These are phyloP conservation scores for Cremastinae sp. DNA, from an alignment of 2,888 invertebrate species.

Conservation along the genomic window DNA sequence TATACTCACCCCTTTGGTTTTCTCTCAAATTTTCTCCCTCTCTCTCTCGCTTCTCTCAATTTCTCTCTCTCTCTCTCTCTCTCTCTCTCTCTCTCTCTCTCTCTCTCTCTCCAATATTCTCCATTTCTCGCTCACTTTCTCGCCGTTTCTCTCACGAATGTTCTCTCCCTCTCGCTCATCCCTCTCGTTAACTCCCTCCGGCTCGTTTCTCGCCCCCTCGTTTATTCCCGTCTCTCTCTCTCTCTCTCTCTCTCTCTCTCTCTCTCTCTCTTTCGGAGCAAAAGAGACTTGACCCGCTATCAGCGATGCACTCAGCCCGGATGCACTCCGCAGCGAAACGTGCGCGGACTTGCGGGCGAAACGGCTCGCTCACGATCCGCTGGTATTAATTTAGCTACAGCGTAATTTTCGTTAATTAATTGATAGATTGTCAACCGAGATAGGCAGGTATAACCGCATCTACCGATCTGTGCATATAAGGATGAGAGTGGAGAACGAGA, in stretches of 20 bases:
- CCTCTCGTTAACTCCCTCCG: background rate
- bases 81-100: too few species aligned
- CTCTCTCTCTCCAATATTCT: too few species aligned
- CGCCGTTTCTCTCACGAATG: too few species aligned
- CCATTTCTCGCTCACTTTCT: too few species aligned
- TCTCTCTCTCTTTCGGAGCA: constrained; percentile 19
- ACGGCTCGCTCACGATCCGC: constrained; percentile 62
- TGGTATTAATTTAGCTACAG: constrained; percentile 74
- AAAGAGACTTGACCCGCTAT: constrained; percentile 44
- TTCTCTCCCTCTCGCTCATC: background rate
- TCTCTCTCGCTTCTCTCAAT: constrained; percentile 8
- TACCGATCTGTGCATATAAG: constrained; percentile 42
- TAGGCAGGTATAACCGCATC: constrained; percentile 69
- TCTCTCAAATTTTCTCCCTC: too few species aligned
- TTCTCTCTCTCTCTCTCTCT: too few species aligned
- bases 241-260: constrained; percentile 20
- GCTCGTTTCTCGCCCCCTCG: background rate
- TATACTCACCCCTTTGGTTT: constrained; percentile 10
- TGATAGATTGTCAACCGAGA: constrained; percentile 77
- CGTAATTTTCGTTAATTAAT: constrained; percentile 79
- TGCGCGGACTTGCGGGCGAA: constrained; percentile 24
- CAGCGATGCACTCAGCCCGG: constrained; percentile 39
- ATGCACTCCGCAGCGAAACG: constrained; percentile 8
- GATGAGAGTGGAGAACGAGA: background rate
- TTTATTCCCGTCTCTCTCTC: constrained; percentile 12